phyloP scores from a whole-genome alignment of 1,140 invertebrate species.

The Caenorhabditis brenneri region DNA sequence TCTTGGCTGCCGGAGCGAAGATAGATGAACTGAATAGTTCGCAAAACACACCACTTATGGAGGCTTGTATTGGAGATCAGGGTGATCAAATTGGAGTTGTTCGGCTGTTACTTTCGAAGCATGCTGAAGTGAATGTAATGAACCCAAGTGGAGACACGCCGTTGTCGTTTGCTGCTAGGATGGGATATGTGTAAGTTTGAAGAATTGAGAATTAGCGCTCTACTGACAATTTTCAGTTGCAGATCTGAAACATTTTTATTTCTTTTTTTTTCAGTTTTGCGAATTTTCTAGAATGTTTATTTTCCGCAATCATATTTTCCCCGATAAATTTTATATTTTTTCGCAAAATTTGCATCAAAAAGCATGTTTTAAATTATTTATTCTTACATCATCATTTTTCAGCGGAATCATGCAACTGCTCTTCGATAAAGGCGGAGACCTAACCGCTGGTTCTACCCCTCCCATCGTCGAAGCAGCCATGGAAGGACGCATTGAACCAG shows the following conservation, averaged over 20 bases:
- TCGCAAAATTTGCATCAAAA: not conserved
- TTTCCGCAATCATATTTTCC: too few species aligned
- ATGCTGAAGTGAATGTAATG: slow-evolving; percentile 84
- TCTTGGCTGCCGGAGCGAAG: slow-evolving; percentile 84
- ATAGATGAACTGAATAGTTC: slow-evolving; percentile 99
- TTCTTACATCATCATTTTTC: slow-evolving; percentile 21
- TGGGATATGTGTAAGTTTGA: slow-evolving; percentile 78
- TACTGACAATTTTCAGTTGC: too few species aligned
- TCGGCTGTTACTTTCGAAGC: slow-evolving; percentile 45
- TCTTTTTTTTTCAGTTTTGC: too few species aligned
- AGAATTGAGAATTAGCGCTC: too few species aligned
- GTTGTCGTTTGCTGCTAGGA: slow-evolving; percentile 50
- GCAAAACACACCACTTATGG: slow-evolving; percentile 99
- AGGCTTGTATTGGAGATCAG: slow-evolving; percentile 84
- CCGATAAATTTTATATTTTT: not conserved
- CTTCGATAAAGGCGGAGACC: slow-evolving; percentile 90
- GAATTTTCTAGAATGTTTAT: too few species aligned
- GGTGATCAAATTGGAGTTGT: not conserved
- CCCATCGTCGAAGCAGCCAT: slow-evolving; percentile 97
- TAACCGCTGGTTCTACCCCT: slow-evolving; percentile 92
- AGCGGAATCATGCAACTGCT: slow-evolving; percentile 85
- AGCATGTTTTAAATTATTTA: not conserved
- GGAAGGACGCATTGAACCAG: slow-evolving; percentile 77
- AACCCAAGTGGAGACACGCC: slow-evolving; percentile 77
- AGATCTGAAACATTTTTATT: too few species aligned